Conservation (phyloP, 2,888 invertebrate genomes). For the Troides oblongomaculatus region DNA sequence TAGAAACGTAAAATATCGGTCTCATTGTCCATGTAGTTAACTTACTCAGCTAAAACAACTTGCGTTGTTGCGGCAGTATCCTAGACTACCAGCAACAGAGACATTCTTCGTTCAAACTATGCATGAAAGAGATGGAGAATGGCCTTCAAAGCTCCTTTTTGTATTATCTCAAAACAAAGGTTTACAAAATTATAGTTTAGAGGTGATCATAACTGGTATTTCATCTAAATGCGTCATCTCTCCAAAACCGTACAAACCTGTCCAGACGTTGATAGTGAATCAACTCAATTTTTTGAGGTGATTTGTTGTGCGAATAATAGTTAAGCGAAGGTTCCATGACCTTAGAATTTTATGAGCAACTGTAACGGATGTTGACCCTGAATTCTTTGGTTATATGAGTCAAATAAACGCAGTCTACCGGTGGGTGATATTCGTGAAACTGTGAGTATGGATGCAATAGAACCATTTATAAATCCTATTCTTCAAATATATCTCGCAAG, state of each 20-base stretch:
- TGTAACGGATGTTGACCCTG: constrained; percentile 5
- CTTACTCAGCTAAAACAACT: not conserved
- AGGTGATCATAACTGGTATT: constrained; percentile 9
- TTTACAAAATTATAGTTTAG: not conserved
- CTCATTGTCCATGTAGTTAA: too few species aligned
- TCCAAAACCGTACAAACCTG: constrained; percentile 17
- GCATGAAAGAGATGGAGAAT: too few species aligned
- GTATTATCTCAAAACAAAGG: too few species aligned
- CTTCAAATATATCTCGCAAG: too few species aligned
- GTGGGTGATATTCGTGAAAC: not conserved
- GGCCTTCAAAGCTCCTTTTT: too few species aligned
- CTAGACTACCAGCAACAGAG: not conserved
- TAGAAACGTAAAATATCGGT: too few species aligned
- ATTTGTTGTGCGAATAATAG: constrained; percentile 9
- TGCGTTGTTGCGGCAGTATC: not conserved
- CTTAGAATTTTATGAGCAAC: constrained; percentile 1
- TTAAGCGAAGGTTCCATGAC: constrained; percentile 19
- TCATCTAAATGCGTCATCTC: constrained; percentile 16
- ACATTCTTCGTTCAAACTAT: too few species aligned
- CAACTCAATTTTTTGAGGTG: constrained; percentile 15
- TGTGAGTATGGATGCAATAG: too few species aligned
- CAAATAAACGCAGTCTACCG: not conserved
- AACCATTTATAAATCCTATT: too few species aligned
- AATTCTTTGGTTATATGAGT: not conserved
- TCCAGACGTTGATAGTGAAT: constrained; percentile 20